These are phyloP conservation scores for Eristalis arbustorum DNA, from an alignment of 2,888 invertebrate species.

Conservation along the genomic window DNA sequence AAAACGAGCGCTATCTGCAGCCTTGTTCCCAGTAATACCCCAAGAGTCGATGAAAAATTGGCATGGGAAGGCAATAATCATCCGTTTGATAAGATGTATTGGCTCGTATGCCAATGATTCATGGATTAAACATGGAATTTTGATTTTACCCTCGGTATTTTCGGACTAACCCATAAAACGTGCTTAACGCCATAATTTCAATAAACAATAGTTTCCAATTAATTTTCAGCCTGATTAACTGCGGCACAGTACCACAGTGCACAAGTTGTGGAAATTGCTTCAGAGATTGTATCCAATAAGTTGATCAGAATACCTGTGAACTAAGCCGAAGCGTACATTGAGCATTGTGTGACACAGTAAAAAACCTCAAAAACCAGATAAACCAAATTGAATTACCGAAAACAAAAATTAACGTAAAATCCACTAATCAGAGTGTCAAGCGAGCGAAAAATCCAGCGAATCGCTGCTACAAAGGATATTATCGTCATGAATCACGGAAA, in stretches of 20 bases:
- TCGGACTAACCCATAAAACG: neutral
- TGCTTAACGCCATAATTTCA: conserved; percentile 9
- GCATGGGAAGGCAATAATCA: neutral
- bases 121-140: neutral
- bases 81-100: neutral
- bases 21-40: no score
- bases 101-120: neutral
- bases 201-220: conserved; percentile 42
- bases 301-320: conserved; percentile 26
- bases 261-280: conserved; percentile 12
- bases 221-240: conserved; percentile 34
- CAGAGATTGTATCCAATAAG: conserved; percentile 21
- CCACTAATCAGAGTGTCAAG: conserved; percentile 49
- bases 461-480: conserved; percentile 52
- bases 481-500: conserved; percentile 52
- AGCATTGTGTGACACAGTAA: conserved; percentile 37
- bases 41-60: neutral
- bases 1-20: no score
- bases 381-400: conserved; percentile 53
- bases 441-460: conserved; percentile 34
- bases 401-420: conserved; percentile 61
- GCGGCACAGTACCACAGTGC: conserved; percentile 13
- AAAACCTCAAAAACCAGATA: conserved; percentile 49
- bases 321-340: conserved; percentile 40
- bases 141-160: neutral